Conservation (phyloP, 1,140 invertebrate species). For the Nebria ingens region DNA sequence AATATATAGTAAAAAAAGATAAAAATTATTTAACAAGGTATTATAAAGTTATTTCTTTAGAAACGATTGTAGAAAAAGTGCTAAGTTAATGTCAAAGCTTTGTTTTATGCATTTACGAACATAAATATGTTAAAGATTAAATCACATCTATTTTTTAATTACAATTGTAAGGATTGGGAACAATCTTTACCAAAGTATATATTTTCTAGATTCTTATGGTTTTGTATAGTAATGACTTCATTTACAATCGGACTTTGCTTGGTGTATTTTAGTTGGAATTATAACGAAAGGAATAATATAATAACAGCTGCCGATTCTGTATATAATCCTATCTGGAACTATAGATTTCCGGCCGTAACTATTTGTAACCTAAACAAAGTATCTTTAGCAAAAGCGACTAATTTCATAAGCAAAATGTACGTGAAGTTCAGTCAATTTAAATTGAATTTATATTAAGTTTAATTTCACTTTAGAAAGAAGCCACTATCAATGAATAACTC, state of each 20-base stretch:
- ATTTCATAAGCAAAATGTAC: neutral
- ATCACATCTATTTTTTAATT: too few relatives aligned
- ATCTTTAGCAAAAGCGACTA: neutral
- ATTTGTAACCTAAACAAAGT: conserved; percentile 2
- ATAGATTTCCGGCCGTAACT: neutral
- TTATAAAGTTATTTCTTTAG: neutral
- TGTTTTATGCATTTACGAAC: too few relatives aligned
- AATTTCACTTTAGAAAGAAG: neutral
- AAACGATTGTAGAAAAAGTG: neutral
- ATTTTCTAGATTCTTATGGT: neutral
- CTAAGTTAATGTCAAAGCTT: neutral
- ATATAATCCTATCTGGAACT: neutral
- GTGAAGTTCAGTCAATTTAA: neutral
- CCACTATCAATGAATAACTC: neutral
- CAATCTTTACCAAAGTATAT: too few relatives aligned
- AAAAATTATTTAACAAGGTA: neutral
- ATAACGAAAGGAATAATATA: neutral
- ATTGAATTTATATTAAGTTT: neutral
- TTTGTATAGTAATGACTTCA: neutral
- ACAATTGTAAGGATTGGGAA: too few relatives aligned
- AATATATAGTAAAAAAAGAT: neutral
- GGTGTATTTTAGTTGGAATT: neutral
- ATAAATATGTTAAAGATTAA: too few relatives aligned
- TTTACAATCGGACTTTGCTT: neutral
- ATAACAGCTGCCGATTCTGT: neutral